Base-by-base conservation (phyloP, 2,888 invertebrate species). In the Lymantria dispar region DNA sequence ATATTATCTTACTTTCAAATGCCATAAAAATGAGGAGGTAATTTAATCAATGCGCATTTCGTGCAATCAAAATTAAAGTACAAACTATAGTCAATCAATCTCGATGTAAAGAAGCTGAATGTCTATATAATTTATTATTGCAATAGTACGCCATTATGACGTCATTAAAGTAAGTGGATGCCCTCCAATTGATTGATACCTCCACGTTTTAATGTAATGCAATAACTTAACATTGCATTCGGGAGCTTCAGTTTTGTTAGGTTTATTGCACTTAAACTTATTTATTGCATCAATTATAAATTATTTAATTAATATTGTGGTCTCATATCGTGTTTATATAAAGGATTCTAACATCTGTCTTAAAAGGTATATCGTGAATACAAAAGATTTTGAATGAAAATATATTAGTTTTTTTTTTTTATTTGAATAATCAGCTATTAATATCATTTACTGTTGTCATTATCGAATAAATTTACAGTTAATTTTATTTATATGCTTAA, bases 221-320 rank as follows among this genome's bases (percentile, higher is more conserved):
- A 39, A 39, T 49, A 49, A 49, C 44, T 40, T 36, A 45, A 38
- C 38, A 31, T 43, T 43, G 15, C 30, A 12, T 49, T 45, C 44
- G 43, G 31, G n/a, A 36, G 15, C 9, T 11, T 15, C n/a, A 33
- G 31, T 49, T 11, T 43, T 33, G 43, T 43, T 33, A 5, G 8
- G 15, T 46, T 46, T 45, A 46, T 38, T 50, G 38, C 36, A 38
- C 30, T 39, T 44, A 39, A 44, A 39, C 15, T 48, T 44, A 38
- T 1, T 43, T 31, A 48, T 52, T 43, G 14, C 43, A 11, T 38
- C 40, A 7, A 38, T 12, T 43, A 38, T 48, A n/a, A 39, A 33
- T 43, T 39, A 39, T 31, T 39, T n/a, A 33, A 22, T 15, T 8
- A 30, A 31, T 14, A 10, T 30, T 43, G 12, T 33, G 15, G 3